Evolutionary conservation across 2,797 vertebrate genomes (phyloP).

Genomic region (Trematomus bernacchii): DNA sequence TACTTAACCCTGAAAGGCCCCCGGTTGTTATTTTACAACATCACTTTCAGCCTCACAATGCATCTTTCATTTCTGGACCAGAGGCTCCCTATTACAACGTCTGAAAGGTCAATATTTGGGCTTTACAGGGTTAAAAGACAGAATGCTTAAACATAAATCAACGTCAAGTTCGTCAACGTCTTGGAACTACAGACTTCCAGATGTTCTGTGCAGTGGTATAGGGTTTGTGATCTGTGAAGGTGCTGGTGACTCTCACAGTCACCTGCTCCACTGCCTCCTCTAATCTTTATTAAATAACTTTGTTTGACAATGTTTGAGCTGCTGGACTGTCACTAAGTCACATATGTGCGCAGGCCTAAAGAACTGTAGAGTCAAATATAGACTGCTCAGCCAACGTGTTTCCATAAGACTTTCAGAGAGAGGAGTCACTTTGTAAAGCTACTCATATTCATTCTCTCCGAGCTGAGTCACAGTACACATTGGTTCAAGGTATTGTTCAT

Average conservation of each 20-base stretch:
- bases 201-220: too few relatives aligned
- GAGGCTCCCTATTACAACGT: too few relatives aligned
- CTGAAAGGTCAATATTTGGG: too few relatives aligned
- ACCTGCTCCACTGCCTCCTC: constrained; percentile 38
- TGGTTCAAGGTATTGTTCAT: not conserved
- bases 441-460: constrained; percentile 29
- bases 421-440: constrained; percentile 48
- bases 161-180: too few relatives aligned
- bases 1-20: not conserved
- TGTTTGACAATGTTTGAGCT: constrained; percentile 61
- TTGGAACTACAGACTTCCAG: too few relatives aligned
- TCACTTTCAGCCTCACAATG: too few relatives aligned
- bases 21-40: too few relatives aligned
- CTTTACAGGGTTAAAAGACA: too few relatives aligned
- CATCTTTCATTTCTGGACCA: too few relatives aligned
- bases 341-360: constrained; percentile 21
- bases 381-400: constrained; percentile 45
- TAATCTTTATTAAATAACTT: constrained; percentile 63
- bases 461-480: constrained; percentile 18
- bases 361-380: constrained; percentile 42
- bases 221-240: not conserved
- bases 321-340: constrained; percentile 18
- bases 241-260: constrained; percentile 43
- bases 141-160: too few relatives aligned
- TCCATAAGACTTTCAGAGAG: constrained; percentile 34